Evolutionary conservation across 2,797 vertebrate species (phyloP).

Genomic region (Periophthalmus magnuspinnatus): DNA sequence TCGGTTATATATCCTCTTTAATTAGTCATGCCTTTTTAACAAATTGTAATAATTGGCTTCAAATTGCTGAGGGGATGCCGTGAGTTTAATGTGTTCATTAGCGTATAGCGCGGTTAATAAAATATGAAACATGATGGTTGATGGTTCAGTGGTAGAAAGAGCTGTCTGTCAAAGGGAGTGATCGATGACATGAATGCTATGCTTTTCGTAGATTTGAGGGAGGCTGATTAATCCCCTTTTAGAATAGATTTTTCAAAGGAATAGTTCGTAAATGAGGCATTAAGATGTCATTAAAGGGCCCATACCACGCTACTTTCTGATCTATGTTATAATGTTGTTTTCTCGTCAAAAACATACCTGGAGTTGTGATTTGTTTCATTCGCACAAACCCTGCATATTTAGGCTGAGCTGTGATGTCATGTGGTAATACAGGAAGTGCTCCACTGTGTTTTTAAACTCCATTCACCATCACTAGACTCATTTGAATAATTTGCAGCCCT

Average conservation of each 20-base stretch:
- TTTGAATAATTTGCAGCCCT: too few relatives aligned
- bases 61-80: slow-evolving; percentile 76
- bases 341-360: too few relatives aligned
- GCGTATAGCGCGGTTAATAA: slow-evolving; percentile 76
- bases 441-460: too few relatives aligned
- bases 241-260: neutral
- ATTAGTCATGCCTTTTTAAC: slow-evolving; percentile 87
- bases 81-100: slow-evolving; percentile 80
- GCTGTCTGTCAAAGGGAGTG: slow-evolving; percentile 35
- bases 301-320: too few relatives aligned
- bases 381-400: too few relatives aligned
- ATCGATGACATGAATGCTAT: slow-evolving; percentile 22
- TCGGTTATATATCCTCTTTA: slow-evolving; percentile 83
- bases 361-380: too few relatives aligned
- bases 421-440: too few relatives aligned
- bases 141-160: slow-evolving; percentile 67
- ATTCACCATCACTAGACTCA: too few relatives aligned
- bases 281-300: too few relatives aligned
- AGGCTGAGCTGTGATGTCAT: too few relatives aligned
- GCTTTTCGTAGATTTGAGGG: neutral
- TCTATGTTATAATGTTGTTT: too few relatives aligned
- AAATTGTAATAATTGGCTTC: slow-evolving; percentile 83
- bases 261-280: too few relatives aligned
- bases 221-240: neutral
- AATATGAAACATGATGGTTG: slow-evolving; percentile 74